A percentile compares a stretch with the other conserved stretches of the same genome.
Evolutionary conservation across 2,888 invertebrate species (phyloP).

Genomic region (Leptinotarsa rubiginosa): DNA sequence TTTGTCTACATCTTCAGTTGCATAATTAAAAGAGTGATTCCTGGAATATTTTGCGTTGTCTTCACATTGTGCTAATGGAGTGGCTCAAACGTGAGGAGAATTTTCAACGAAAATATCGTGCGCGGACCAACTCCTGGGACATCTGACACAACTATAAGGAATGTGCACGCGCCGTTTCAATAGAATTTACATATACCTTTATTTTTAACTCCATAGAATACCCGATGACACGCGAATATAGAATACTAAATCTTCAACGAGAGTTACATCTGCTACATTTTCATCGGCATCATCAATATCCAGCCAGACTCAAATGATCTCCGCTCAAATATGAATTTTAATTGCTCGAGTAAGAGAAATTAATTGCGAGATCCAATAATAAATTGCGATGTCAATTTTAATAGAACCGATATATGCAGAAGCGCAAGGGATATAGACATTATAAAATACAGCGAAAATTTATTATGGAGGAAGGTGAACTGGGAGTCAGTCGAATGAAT

Average conservation of each 20-base stretch:
- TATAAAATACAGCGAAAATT: conserved; percentile 30
- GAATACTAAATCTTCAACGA: not conserved
- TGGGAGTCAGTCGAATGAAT: conserved; percentile 29
- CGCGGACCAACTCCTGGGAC: conserved; percentile 1
- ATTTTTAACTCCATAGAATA: not conserved
- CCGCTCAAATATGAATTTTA: conserved; percentile 29
- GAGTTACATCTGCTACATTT: conserved; percentile 11
- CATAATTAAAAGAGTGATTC: not conserved
- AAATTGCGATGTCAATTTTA: conserved; percentile 36
- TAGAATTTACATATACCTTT: conserved; percentile 3
- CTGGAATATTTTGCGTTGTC: not conserved
- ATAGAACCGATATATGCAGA: conserved; percentile 31
- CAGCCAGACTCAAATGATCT: not conserved
- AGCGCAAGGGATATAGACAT: conserved; percentile 20
- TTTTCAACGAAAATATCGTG: not conserved
- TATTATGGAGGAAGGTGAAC: conserved; percentile 40
- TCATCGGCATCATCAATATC: conserved; percentile 13
- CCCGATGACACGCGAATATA: conserved; percentile 16
- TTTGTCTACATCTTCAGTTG: not conserved
- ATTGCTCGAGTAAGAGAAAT: conserved; percentile 31
- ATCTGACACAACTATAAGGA: not conserved
- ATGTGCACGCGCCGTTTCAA: not conserved
- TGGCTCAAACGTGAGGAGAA: not conserved
- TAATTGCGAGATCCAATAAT: conserved; percentile 33
- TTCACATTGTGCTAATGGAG: conserved; percentile 4